These are phyloP conservation scores for Leptatherina wallacei DNA, from an alignment of 2,797 vertebrate species.

Conservation along the genomic window DNA sequence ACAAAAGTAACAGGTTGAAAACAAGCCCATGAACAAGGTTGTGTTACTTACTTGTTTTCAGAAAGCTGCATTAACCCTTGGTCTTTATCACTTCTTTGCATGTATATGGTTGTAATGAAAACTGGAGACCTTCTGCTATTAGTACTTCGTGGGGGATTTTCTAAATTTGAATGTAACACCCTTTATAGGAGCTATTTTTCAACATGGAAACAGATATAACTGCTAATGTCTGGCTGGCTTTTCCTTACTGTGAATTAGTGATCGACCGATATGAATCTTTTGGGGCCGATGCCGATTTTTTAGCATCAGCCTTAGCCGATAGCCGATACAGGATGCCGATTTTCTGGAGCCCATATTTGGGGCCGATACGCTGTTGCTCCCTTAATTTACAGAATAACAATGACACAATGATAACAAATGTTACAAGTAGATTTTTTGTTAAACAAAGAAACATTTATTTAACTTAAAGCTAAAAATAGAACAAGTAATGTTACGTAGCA, in stretches of 20 bases:
- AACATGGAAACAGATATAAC: background rate
- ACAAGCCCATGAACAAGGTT: background rate
- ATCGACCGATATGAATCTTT: too few relatives aligned
- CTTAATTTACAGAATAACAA: too few relatives aligned
- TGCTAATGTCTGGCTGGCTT: slow-evolving; percentile 5
- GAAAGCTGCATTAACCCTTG: background rate
- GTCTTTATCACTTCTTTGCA: background rate
- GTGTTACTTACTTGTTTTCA: background rate
- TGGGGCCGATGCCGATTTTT: too few relatives aligned
- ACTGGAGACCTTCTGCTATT: background rate
- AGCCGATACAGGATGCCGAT: too few relatives aligned
- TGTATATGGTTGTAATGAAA: background rate
- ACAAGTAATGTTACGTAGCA: too few relatives aligned
- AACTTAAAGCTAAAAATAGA: too few relatives aligned
- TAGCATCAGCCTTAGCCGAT: too few relatives aligned
- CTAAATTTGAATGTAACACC: background rate
- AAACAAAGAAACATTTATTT: too few relatives aligned
- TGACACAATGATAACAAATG: too few relatives aligned
- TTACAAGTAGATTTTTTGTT: too few relatives aligned
- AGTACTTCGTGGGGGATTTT: background rate
- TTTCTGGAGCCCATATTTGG: too few relatives aligned
- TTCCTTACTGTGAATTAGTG: slow-evolving; percentile 6
- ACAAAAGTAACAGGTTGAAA: background rate
- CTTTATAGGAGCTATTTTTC: background rate
- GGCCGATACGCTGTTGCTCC: too few relatives aligned